Percentiles rank a stretch among this genome's conserved stretches.
These are phyloP conservation scores for Enteromius mattozi DNA, from an alignment of 2,797 vertebrate species.

Conservation along the genomic window DNA sequence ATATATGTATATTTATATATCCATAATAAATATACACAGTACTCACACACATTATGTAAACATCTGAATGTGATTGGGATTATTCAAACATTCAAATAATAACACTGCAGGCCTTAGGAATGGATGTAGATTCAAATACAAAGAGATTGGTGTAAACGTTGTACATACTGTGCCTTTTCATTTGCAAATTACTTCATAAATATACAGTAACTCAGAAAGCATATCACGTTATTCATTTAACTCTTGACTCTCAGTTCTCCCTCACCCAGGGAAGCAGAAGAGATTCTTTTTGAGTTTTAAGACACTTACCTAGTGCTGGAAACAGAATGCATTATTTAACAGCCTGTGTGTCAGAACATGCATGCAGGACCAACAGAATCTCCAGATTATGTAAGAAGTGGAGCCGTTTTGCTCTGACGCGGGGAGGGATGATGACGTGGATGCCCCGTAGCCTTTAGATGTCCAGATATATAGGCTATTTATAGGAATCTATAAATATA, in stretches of 20 bases:
- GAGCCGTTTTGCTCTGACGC: neutral
- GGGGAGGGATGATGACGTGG: neutral
- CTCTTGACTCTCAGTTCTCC: neutral
- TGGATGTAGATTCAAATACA: neutral
- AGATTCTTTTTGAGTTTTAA: conserved; percentile 15
- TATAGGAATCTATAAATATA: neutral
- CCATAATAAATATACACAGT: too few species aligned
- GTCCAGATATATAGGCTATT: neutral
- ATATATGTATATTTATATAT: too few species aligned
- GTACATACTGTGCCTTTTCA: neutral
- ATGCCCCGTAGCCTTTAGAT: neutral
- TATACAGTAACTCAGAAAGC: neutral
- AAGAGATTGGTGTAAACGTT: neutral
- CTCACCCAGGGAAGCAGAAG: neutral
- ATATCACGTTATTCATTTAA: neutral
- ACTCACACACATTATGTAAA: too few species aligned
- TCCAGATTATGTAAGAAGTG: neutral
- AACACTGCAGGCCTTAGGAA: neutral
- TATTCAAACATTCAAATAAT: neutral
- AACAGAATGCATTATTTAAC: conserved; percentile 45
- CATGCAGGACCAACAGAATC: neutral
- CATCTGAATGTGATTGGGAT: too few species aligned
- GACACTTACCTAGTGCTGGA: neutral
- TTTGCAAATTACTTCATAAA: neutral
- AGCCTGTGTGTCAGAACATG: conserved; percentile 25